These are phyloP conservation scores for Pocillopora damicornis DNA, from an alignment of 64 coral and sea anemone genomes.

Conservation along the genomic window DNA sequence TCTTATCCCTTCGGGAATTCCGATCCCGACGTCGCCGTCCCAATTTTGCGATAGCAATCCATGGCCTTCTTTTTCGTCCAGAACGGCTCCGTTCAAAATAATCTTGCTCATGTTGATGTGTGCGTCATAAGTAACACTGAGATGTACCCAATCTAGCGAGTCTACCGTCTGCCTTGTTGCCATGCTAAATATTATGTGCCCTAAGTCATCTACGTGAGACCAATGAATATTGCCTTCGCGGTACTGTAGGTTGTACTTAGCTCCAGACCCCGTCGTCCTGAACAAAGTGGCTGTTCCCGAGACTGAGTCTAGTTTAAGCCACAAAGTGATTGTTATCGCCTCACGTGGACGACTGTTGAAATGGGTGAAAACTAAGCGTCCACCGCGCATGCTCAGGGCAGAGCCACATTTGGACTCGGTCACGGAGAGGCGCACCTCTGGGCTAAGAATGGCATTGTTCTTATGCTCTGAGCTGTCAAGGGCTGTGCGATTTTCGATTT, in stretches of 20 bases:
- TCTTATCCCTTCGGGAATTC: slow-evolving; percentile 66
- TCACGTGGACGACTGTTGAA: slow-evolving; percentile 75
- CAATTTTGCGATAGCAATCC: slow-evolving; percentile 91
- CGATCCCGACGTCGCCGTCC: slow-evolving; percentile 79
- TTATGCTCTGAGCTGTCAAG: slow-evolving; percentile 71
- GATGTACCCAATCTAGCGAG: slow-evolving; percentile 71
- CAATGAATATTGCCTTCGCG: slow-evolving; percentile 73
- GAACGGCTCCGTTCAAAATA: slow-evolving; percentile 76
- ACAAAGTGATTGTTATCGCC: slow-evolving; percentile 84
- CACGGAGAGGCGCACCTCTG: slow-evolving; percentile 33
- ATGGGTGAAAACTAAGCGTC: slow-evolving; percentile 58
- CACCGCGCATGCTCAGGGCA: slow-evolving; percentile 67
- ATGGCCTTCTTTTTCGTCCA: slow-evolving; percentile 70
- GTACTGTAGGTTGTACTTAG: slow-evolving; percentile 73
- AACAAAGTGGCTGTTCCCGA: slow-evolving; percentile 70
- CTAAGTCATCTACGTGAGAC: slow-evolving; percentile 81
- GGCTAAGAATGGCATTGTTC: slow-evolving; percentile 54
- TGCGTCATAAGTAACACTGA: slow-evolving; percentile 89
- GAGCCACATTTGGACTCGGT: slow-evolving; percentile 73
- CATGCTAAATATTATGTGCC: slow-evolving; percentile 79
- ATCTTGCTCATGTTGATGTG: slow-evolving; percentile 80
- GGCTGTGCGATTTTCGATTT: slow-evolving; percentile 33
- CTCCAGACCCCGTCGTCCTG: slow-evolving; percentile 69
- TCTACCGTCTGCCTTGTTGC: slow-evolving; percentile 73
- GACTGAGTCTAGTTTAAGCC: slow-evolving; percentile 75